A percentile compares a stretch with the other conserved stretches of the same genome.
Evolutionary conservation across 1,140 invertebrate genomes (phyloP).

Genomic region (Drosophila parabipectinata): DNA sequence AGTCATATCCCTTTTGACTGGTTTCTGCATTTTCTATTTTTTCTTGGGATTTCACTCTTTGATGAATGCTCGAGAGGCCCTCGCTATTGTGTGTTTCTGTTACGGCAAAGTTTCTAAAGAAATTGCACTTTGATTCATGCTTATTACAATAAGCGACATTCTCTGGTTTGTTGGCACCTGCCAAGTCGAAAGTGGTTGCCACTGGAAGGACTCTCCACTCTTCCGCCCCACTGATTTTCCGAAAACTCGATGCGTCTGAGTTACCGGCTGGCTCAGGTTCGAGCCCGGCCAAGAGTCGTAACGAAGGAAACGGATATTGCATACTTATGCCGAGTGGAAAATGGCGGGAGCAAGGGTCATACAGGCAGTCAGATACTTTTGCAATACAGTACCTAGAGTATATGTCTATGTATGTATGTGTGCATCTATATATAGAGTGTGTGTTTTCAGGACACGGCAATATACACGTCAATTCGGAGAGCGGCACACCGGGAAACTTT

Average conservation of each 20-base stretch:
- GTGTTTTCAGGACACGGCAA: conserved; percentile 7
- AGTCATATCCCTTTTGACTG: neutral
- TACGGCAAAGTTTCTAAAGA: conserved; percentile 64
- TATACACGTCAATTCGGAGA: conserved; percentile 24
- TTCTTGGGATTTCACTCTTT: neutral
- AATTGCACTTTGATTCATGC: conserved; percentile 75
- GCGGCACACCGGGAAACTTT: conserved; percentile 64
- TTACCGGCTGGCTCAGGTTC: conserved; percentile 36
- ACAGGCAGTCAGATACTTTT: conserved; percentile 35
- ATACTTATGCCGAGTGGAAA: conserved; percentile 78
- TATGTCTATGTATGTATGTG: no score
- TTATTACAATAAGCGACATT: conserved; percentile 71
- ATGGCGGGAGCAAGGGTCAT: conserved; percentile 48
- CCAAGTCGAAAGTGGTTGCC: conserved; percentile 59
- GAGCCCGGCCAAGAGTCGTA: conserved; percentile 70
- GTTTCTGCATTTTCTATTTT: neutral
- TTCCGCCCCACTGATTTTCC: neutral
- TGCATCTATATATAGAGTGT: neutral
- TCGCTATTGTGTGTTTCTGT: conserved; percentile 29
- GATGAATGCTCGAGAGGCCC: conserved; percentile 25
- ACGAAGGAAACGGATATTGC: conserved; percentile 81
- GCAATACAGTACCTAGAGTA: conserved; percentile 3
- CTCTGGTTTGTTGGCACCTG: conserved; percentile 64
- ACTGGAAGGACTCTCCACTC: conserved; percentile 48
- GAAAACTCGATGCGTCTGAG: conserved; percentile 28